A percentile compares a stretch with the other conserved stretches of the same genome.
These are phyloP conservation scores for Apeira syringaria DNA, from an alignment of 2,888 invertebrate species.

Conservation along the genomic window DNA sequence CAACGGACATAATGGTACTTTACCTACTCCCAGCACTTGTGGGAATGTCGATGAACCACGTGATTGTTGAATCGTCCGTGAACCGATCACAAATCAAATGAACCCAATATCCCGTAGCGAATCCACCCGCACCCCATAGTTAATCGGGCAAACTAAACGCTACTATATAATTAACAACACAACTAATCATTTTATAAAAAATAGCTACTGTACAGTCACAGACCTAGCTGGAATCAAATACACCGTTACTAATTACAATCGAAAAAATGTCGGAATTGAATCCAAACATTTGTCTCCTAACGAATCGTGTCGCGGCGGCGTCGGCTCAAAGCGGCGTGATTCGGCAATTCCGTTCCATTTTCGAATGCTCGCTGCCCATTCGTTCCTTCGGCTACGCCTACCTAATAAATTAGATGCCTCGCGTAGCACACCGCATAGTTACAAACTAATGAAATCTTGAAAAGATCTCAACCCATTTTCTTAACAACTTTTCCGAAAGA, in stretches of 20 bases:
- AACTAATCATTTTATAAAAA: slow-evolving; percentile 65
- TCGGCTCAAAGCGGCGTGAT: slow-evolving; percentile 77
- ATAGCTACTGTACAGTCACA: slow-evolving; percentile 61
- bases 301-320: slow-evolving; percentile 80
- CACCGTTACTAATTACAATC: slow-evolving; percentile 72
- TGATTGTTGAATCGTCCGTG: slow-evolving; percentile 2
- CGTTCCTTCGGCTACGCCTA: slow-evolving; percentile 80
- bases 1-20: slow-evolving; percentile 63
- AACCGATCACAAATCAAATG: slow-evolving; percentile 30
- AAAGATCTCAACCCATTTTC: slow-evolving; percentile 83
- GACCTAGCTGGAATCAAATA: slow-evolving; percentile 65
- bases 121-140: slow-evolving; percentile 34
- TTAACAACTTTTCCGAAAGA: slow-evolving; percentile 83
- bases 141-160: slow-evolving; percentile 45
- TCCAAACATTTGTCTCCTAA: slow-evolving; percentile 83
- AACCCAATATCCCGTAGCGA: slow-evolving; percentile 29
- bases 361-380: slow-evolving; percentile 80
- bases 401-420: slow-evolving; percentile 80
- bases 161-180: slow-evolving; percentile 59
- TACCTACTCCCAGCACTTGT: slow-evolving; percentile 40
- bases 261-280: slow-evolving; percentile 77
- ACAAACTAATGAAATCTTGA: slow-evolving; percentile 80
- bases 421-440: slow-evolving; percentile 79
- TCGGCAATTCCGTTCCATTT: slow-evolving; percentile 76
- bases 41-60: slow-evolving; percentile 49